phyloP scores from a whole-genome alignment of 2,888 invertebrate species.

The Lissonota sp. region DNA sequence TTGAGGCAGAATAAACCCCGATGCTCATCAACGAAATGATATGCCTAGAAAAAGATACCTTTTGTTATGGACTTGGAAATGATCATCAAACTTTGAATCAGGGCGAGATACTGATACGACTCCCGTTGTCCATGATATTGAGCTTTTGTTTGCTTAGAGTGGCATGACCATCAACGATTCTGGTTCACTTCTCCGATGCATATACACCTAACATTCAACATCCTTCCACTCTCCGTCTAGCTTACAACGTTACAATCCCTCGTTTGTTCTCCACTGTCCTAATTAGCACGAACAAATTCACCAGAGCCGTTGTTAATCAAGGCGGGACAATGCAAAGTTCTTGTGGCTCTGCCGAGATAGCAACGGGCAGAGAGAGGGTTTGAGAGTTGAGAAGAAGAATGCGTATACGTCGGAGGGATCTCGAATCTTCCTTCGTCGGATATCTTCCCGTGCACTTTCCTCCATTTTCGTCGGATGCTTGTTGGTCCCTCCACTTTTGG shows the following conservation, averaged over 20 bases:
- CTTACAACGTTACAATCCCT: slow-evolving; percentile 5
- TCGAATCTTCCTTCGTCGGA: slow-evolving; percentile 19
- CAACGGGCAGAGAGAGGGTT: background rate
- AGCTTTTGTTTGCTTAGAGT: slow-evolving; percentile 28
- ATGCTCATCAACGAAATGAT: no score
- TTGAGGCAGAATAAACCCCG: no score
- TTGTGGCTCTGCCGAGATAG: slow-evolving; percentile 35
- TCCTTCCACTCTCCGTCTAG: slow-evolving; percentile 9
- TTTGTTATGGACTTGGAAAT: no score
- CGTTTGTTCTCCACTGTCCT: slow-evolving; percentile 32
- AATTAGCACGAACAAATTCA: slow-evolving; percentile 65
- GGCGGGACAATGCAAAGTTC: slow-evolving; percentile 58
- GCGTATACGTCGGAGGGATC: slow-evolving; percentile 8
- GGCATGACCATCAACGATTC: slow-evolving; percentile 20
- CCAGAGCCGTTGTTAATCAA: slow-evolving; percentile 63
- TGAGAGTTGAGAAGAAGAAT: background rate
- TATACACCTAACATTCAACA: slow-evolving; percentile 4
- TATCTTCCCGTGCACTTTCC: slow-evolving; percentile 11
- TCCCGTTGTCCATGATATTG: slow-evolving; percentile 6
- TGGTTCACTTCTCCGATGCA: background rate
- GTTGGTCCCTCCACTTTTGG: slow-evolving; percentile 11
- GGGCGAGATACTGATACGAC: no score
- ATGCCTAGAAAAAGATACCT: no score
- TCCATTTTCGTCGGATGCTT: slow-evolving; percentile 14
- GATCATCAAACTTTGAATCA: no score